Percentiles rank a stretch among this genome's conserved stretches.
Evolutionary conservation across 2,888 invertebrate species (phyloP).

Genomic region (Sialis fuliginosa): DNA sequence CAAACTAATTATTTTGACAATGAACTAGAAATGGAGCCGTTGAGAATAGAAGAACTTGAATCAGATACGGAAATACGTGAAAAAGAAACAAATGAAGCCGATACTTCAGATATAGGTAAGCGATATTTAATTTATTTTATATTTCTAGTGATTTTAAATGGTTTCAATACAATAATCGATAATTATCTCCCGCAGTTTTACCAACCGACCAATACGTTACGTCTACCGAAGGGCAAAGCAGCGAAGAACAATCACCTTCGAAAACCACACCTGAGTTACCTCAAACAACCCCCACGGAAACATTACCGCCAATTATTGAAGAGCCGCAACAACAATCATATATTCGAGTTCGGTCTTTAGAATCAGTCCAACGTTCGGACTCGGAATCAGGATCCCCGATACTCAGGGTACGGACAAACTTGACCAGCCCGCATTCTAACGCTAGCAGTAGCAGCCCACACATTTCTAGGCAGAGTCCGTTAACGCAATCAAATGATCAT

Average conservation of each 20-base stretch:
- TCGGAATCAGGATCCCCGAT: background rate
- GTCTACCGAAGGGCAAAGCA: background rate
- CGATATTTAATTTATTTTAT: no score
- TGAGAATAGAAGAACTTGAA: no score
- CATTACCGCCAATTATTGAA: background rate
- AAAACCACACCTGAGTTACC: background rate
- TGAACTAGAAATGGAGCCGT: no score
- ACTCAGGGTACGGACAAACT: constrained; percentile 1
- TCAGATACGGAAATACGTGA: no score
- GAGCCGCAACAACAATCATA: background rate
- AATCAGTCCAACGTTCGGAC: constrained; percentile 1
- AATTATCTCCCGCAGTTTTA: background rate
- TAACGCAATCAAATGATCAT: background rate
- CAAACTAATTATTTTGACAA: no score
- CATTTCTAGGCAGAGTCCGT: background rate
- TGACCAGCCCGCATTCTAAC: background rate
- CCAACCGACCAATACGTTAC: background rate
- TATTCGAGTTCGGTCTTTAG: background rate
- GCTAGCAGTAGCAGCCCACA: background rate
- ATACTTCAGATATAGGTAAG: no score
- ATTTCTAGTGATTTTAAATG: no score
- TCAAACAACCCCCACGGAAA: background rate
- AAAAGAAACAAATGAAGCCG: no score
- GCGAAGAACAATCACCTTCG: background rate
- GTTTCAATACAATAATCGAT: no score